Percentiles rank a stretch among this genome's conserved stretches.
Conservation (phyloP, 92 coral and sea anemone genomes). For the Siderastrea radians region DNA sequence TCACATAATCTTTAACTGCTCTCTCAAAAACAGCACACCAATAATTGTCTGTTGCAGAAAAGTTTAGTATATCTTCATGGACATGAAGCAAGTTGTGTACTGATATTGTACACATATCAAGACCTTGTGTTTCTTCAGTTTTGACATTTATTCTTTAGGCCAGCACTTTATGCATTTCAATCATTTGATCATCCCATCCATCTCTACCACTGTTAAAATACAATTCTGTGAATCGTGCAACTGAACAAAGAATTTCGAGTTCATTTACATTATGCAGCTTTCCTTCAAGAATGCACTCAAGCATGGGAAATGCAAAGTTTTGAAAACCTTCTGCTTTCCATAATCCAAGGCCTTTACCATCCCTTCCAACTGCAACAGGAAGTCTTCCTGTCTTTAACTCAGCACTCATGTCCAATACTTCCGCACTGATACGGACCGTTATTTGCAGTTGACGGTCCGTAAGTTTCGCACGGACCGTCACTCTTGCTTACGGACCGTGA, state of each 20-base stretch:
- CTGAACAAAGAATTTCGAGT: slow-evolving; percentile 42
- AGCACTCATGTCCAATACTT: too few relatives aligned
- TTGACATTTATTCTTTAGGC: slow-evolving; percentile 46
- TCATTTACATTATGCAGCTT: slow-evolving; percentile 23
- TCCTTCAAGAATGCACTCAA: slow-evolving; percentile 58
- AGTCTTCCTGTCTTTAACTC: slow-evolving; percentile 62
- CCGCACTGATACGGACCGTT: too few relatives aligned
- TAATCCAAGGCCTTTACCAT: slow-evolving; percentile 61
- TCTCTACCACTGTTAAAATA: slow-evolving; percentile 64
- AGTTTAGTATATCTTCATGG: slow-evolving; percentile 62
- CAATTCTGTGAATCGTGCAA: slow-evolving; percentile 27
- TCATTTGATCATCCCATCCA: slow-evolving; percentile 63
- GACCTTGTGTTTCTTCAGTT: slow-evolving; percentile 64
- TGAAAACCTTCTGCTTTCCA: slow-evolving; percentile 82
- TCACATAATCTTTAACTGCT: slow-evolving; percentile 61
- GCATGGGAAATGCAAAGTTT: slow-evolving; percentile 67
- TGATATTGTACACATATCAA: slow-evolving; percentile 71
- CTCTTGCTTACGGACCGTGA: too few relatives aligned
- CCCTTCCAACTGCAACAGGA: slow-evolving; percentile 57
- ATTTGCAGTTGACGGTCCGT: too few relatives aligned
- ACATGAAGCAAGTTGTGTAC: slow-evolving; percentile 65
- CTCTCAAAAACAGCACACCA: slow-evolving; percentile 73
- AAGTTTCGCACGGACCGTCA: too few relatives aligned
- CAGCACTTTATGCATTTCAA: slow-evolving; percentile 49
- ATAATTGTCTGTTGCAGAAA: slow-evolving; percentile 71